Conservation (phyloP, 2,797 vertebrate species). For the Propithecus deckenii region DNA sequence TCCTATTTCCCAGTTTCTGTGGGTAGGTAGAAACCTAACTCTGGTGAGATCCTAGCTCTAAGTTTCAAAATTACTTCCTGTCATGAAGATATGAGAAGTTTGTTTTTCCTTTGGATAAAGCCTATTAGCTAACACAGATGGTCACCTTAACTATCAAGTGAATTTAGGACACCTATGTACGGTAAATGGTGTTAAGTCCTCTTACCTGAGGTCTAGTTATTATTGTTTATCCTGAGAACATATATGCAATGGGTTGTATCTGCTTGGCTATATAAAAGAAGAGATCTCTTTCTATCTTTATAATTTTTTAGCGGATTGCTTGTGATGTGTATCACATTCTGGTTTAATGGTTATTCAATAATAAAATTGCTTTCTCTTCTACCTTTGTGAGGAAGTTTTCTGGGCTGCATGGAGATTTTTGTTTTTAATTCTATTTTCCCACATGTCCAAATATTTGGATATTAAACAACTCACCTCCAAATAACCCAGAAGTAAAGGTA, state of each 20-base stretch:
- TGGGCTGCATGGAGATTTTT: neutral
- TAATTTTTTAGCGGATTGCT: neutral
- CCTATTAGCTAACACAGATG: neutral
- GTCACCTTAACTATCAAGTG: neutral
- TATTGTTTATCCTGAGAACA: neutral
- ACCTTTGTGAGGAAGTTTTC: neutral
- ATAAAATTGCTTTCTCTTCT: neutral
- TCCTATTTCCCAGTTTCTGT: neutral
- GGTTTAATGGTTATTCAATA: neutral
- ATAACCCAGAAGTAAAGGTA: neutral
- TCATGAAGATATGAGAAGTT: neutral
- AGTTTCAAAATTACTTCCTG: neutral
- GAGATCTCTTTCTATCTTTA: neutral
- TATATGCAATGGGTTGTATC: neutral
- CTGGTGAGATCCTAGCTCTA: neutral
- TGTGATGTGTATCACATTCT: neutral
- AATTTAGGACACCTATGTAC: neutral
- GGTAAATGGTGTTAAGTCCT: neutral
- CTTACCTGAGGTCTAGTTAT: neutral
- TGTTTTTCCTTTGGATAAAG: neutral
- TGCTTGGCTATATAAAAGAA: neutral
- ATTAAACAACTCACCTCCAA: neutral
- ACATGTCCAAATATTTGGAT: neutral
- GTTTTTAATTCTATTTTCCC: neutral
- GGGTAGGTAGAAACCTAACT: neutral